Evolutionary conservation across 1,140 invertebrate species (phyloP), one percentile per base, ranked within the genome.

Genomic region (Neoseiulus cucumeris): DNA sequence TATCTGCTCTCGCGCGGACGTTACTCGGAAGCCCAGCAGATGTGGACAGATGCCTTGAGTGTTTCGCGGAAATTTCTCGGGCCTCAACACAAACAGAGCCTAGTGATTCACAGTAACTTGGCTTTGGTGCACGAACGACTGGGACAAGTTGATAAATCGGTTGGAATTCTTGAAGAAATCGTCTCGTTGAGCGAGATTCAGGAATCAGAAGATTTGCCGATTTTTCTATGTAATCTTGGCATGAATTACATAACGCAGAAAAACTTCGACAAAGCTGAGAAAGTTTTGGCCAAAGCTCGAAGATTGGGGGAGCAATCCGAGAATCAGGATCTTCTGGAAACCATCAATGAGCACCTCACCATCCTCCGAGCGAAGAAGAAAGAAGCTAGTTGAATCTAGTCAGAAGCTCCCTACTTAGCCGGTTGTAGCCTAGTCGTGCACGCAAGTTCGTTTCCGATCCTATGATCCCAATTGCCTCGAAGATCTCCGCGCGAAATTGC

Each of bases 41-140:
- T 83, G 69, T 82, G 91, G 71, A 76, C 81, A 51, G 81, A 83
- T 74, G 82, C 89, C 42, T 82, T 86, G 69, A 76, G 84, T 28
- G 77, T 84, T 68, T 85, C 84, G 66, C 72, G 77, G 59, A 75
- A 81, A 72, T 71, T 85, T 0, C 76, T 86, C 73, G 87, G 87
- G 7, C 72, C 81, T 67, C 74, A 82, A 7, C 81, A 82, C 70
- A 82, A 85, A 70, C 85, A 91, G 73, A 82, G 81, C 67, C 81
- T 89, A 20, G 76, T 88, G 25, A 78, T 92, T 42, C 74, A 92
- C 7, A 93, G 91, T 80, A 87, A 93, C 74, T 79, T 93, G 66
- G 89, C 86, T 42, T 85, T 84, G 47, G 80, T 87, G 12, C 82
- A 80, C 68, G 82, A 81, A 76, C 70, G 81, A 71, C 77, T 77